Percentiles rank a stretch among this genome's conserved stretches.
These are phyloP conservation scores for Pampusana beccarii DNA, from an alignment of 2,113 vertebrate species.

Conservation along the genomic window DNA sequence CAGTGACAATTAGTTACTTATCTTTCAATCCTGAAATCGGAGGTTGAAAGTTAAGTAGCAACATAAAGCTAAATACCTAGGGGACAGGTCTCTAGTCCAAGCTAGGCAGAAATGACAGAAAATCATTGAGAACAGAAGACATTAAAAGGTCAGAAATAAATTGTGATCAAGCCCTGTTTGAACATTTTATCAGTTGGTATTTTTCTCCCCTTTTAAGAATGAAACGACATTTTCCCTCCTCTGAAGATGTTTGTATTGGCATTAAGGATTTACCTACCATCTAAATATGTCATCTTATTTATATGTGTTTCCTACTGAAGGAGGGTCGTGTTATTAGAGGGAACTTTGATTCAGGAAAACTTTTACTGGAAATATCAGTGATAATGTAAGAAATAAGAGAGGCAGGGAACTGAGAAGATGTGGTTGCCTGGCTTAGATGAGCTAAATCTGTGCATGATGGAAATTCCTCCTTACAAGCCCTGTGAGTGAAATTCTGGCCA, in stretches of 20 bases:
- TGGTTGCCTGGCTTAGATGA: neutral
- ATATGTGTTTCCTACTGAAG: neutral
- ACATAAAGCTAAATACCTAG: constrained; percentile 64
- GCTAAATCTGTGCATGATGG: neutral
- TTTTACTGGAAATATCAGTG: neutral
- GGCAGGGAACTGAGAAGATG: neutral
- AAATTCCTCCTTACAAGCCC: neutral
- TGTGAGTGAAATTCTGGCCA: neutral
- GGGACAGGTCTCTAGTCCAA: constrained; percentile 45
- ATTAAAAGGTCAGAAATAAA: constrained; percentile 81
- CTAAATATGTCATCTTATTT: constrained; percentile 55
- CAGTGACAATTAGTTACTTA: constrained; percentile 70
- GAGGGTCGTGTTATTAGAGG: neutral
- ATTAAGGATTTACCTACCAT: constrained; percentile 45
- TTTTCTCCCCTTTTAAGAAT: constrained; percentile 67
- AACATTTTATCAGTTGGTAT: constrained; percentile 77
- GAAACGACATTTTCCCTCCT: constrained; percentile 50
- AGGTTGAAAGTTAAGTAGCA: constrained; percentile 72
- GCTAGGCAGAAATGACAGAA: constrained; percentile 77
- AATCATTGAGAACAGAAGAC: constrained; percentile 77
- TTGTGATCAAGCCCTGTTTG: constrained; percentile 77
- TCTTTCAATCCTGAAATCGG: constrained; percentile 67
- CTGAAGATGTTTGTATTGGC: constrained; percentile 42
- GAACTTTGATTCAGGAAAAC: constrained; percentile 5
- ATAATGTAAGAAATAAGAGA: neutral